Evolutionary conservation across 2,888 invertebrate genomes (phyloP).

Genomic region (Eueremaeus valkanovi): DNA sequence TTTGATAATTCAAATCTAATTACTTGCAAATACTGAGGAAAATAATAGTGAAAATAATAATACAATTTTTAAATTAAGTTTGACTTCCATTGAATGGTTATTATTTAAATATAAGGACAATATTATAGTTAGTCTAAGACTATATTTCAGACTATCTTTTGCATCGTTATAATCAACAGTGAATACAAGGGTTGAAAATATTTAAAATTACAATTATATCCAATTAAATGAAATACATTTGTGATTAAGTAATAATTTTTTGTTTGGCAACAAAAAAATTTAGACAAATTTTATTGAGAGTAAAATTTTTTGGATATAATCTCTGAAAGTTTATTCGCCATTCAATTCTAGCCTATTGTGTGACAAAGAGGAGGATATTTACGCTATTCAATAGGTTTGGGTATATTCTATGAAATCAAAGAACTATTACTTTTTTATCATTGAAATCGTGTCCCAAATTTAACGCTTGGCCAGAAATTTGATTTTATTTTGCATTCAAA

Average conservation of each 20-base stretch:
- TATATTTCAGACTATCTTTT: neutral
- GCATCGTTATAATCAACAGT: neutral
- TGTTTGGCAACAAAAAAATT: too few relatives aligned
- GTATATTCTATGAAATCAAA: neutral
- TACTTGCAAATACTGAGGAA: slow-evolving; percentile 15
- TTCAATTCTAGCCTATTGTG: slow-evolving; percentile 7
- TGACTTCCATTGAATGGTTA: slow-evolving; percentile 15
- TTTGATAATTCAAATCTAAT: neutral
- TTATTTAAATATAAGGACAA: too few relatives aligned
- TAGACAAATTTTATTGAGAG: slow-evolving; percentile 15
- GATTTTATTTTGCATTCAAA: slow-evolving; percentile 13
- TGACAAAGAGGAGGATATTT: slow-evolving; percentile 24
- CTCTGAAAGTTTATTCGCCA: slow-evolving; percentile 3
- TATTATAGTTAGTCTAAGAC: neutral
- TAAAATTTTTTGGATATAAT: slow-evolving; percentile 3
- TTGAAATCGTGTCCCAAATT: slow-evolving; percentile 35
- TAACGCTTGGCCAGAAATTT: slow-evolving; percentile 24
- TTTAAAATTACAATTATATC: neutral
- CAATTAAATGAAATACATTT: neutral
- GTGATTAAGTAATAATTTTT: neutral
- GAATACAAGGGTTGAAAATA: neutral
- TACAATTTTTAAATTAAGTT: neutral
- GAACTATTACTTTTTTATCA: neutral
- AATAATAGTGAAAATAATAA: neutral
- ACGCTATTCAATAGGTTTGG: slow-evolving; percentile 1